Percentiles rank a stretch among this genome's conserved stretches.
phyloP scores from a whole-genome alignment of 2,797 vertebrate genomes.

The Tolypeutes matacus region DNA sequence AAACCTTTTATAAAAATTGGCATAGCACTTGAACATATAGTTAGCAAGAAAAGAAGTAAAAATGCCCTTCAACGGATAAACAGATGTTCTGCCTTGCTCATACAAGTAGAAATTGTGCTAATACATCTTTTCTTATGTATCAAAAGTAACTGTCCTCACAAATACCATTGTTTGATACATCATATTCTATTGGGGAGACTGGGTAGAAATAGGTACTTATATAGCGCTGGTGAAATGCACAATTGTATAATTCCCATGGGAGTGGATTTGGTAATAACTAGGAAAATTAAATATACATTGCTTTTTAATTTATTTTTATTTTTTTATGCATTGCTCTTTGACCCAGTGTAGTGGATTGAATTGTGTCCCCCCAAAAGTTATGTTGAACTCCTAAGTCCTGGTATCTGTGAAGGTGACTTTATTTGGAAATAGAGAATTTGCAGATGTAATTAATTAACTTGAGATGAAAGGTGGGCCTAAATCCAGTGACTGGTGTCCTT shows the following conservation, averaged over 20 bases:
- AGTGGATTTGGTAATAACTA: not conserved
- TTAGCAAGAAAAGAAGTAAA: constrained; percentile 18
- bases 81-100: not conserved
- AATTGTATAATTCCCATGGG: not conserved
- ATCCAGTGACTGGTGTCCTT: too few species aligned
- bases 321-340: not conserved
- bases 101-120: not conserved
- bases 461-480: too few species aligned
- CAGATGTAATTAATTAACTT: too few species aligned
- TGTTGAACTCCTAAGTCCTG: too few species aligned
- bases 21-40: not conserved
- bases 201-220: not conserved
- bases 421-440: too few species aligned
- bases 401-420: too few species aligned
- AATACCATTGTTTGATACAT: not conserved
- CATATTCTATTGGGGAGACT: not conserved
- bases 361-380: too few species aligned
- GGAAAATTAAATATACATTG: not conserved
- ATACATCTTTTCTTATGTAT: not conserved
- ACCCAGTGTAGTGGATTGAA: not conserved
- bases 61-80: not conserved
- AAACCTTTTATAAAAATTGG: not conserved
- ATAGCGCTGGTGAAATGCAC: not conserved
- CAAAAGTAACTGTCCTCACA: not conserved
- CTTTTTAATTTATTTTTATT: too few species aligned